Conservation (phyloP, 2,797 vertebrate genomes). For the Eulemur albifrons region DNA sequence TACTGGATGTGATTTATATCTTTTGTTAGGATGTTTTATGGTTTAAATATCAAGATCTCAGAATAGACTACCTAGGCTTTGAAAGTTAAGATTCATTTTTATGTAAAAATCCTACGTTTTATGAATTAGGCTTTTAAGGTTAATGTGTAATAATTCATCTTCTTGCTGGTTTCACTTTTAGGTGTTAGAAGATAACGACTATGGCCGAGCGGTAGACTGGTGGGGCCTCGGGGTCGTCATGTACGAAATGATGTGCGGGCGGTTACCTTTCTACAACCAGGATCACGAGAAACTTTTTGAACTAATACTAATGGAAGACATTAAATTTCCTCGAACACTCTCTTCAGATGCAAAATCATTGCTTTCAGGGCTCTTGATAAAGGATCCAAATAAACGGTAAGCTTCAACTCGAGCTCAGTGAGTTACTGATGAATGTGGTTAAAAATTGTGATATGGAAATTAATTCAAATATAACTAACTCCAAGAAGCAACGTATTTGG, state of each 20-base stretch:
- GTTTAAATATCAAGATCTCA: background rate
- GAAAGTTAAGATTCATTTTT: background rate
- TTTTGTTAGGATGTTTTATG: background rate
- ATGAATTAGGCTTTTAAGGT: background rate
- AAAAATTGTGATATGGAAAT: slow-evolving; percentile 32
- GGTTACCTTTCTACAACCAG: slow-evolving; percentile 97
- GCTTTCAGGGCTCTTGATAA: slow-evolving; percentile 96
- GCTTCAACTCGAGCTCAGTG: background rate
- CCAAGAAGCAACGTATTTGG: slow-evolving; percentile 13
- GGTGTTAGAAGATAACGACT: slow-evolving; percentile 98
- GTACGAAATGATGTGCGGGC: slow-evolving; percentile 99
- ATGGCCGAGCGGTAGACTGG: slow-evolving; percentile 97
- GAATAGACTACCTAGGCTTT: background rate
- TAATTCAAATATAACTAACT: slow-evolving; percentile 25
- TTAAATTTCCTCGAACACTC: slow-evolving; percentile 97
- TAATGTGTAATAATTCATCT: background rate
- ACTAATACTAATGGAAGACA: slow-evolving; percentile 98
- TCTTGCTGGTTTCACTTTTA: slow-evolving; percentile 77
- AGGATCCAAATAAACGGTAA: slow-evolving; percentile 98
- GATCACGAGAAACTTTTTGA: slow-evolving; percentile 99
- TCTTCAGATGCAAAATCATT: slow-evolving; percentile 97
- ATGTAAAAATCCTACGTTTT: background rate
- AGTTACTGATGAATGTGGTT: background rate
- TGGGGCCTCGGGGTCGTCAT: slow-evolving; percentile 98
- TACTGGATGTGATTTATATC: background rate